A percentile compares a stretch with the other conserved stretches of the same genome.
Evolutionary conservation across 1,140 invertebrate genomes (phyloP).

Genomic region (Lasaia peninsularis): DNA sequence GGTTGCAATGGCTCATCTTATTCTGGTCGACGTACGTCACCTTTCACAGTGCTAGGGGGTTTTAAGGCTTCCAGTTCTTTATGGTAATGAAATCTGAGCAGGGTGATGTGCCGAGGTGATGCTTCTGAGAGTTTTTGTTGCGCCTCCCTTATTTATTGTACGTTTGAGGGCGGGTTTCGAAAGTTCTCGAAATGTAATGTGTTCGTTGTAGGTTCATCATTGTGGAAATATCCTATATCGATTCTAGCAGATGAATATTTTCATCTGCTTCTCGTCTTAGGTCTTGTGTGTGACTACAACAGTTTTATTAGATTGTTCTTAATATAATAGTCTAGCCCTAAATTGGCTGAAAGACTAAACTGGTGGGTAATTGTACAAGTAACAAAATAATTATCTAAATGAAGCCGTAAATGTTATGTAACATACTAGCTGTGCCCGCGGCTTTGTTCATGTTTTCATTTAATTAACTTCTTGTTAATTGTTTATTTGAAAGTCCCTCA

Average conservation of each 20-base stretch:
- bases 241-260: background rate
- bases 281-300: too few relatives aligned
- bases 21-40: conserved; percentile 62
- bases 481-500: too few relatives aligned
- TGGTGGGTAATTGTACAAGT: too few relatives aligned
- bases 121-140: conserved; percentile 73
- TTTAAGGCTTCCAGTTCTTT: conserved; percentile 76
- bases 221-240: conserved; percentile 3
- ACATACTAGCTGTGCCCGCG: too few relatives aligned
- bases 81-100: conserved; percentile 77
- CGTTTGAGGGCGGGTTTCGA: conserved; percentile 59
- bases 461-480: too few relatives aligned
- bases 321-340: too few relatives aligned
- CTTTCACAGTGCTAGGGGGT: conserved; percentile 71
- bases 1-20: conserved; percentile 26
- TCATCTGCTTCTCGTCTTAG: too few relatives aligned
- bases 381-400: too few relatives aligned
- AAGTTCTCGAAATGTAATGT: conserved; percentile 62
- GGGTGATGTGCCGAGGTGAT: conserved; percentile 73
- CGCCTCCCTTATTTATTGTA: conserved; percentile 72
- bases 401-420: too few relatives aligned
- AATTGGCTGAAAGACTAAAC: too few relatives aligned
- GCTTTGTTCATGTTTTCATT: too few relatives aligned
- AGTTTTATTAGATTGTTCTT: too few relatives aligned
- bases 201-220: conserved; percentile 47